Evolutionary conservation across 2,888 invertebrate genomes (phyloP).

Genomic region (Aethes cnicana): DNA sequence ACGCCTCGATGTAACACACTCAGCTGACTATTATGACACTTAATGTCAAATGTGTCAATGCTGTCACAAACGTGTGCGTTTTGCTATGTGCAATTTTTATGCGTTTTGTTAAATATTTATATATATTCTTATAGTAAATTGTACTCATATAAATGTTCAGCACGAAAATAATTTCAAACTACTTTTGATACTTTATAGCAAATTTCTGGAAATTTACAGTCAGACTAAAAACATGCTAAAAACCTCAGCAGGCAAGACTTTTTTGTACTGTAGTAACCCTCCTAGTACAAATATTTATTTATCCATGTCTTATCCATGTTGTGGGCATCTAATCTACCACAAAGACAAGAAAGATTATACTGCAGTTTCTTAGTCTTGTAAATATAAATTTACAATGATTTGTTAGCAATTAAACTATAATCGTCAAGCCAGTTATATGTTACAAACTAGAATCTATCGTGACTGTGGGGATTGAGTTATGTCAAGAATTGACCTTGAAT

Average conservation of each 20-base stretch:
- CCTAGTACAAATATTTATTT: slow-evolving; percentile 20
- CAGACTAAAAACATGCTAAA: too few relatives aligned
- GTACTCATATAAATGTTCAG: too few relatives aligned
- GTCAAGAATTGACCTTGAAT: slow-evolving; percentile 41
- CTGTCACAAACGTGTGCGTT: too few relatives aligned
- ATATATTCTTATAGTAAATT: too few relatives aligned
- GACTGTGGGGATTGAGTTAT: slow-evolving; percentile 8
- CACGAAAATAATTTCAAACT: too few relatives aligned
- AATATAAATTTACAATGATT: not conserved
- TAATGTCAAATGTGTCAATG: not conserved
- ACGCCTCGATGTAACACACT: not conserved
- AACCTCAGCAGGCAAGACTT: too few relatives aligned
- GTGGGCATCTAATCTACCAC: not conserved
- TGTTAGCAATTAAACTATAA: too few relatives aligned
- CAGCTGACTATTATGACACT: slow-evolving; percentile 11
- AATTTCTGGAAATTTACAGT: too few relatives aligned
- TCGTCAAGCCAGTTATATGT: too few relatives aligned
- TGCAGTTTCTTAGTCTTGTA: not conserved
- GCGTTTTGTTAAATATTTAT: slow-evolving; percentile 1
- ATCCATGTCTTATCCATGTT: not conserved
- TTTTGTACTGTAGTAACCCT: slow-evolving; percentile 8
- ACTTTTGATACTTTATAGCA: too few relatives aligned
- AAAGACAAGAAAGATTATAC: not conserved
- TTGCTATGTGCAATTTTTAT: not conserved
- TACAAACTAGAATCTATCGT: too few relatives aligned